Evolutionary conservation across 2,888 invertebrate genomes (phyloP).

Genomic region (Cheiracanthium punctorium): DNA sequence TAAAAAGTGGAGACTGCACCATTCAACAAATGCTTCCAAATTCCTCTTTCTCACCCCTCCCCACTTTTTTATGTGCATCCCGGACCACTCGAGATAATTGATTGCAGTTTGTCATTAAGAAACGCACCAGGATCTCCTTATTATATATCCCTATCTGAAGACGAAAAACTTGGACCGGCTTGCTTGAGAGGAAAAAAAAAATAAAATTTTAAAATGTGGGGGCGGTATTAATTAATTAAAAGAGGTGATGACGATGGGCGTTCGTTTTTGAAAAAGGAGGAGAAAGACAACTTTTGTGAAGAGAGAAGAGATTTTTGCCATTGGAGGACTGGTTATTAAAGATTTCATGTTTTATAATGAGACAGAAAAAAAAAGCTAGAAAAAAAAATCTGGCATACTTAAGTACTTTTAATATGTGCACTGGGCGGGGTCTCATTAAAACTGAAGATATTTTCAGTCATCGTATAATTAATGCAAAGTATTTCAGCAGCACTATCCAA

Average conservation of each 20-base stretch:
- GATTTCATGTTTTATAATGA: conserved; percentile 51
- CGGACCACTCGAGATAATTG: not conserved
- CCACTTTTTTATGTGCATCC: too few species aligned
- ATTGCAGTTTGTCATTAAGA: not conserved
- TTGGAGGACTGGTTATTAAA: conserved; percentile 54
- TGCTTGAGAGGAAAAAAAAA: not conserved
- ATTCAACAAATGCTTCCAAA: too few species aligned
- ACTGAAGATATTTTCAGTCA: conserved; percentile 61
- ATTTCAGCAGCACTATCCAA: conserved; percentile 62
- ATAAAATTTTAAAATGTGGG: conserved; percentile 35
- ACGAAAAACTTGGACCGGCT: not conserved
- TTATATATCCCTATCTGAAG: not conserved
- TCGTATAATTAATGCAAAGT: conserved; percentile 70
- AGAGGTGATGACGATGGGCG: conserved; percentile 40
- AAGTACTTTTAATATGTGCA: conserved; percentile 47
- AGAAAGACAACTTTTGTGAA: conserved; percentile 5
- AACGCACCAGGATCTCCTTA: not conserved
- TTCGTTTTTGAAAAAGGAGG: conserved; percentile 23
- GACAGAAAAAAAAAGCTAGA: too few species aligned
- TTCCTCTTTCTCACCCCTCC: too few species aligned
- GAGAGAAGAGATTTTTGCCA: conserved; percentile 22
- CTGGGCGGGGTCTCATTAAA: conserved; percentile 67
- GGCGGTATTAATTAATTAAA: conserved; percentile 36
- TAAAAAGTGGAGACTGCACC: too few species aligned
- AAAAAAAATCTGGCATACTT: conserved; percentile 39